These are phyloP conservation scores for Brotula barbata DNA, from an alignment of 2,797 vertebrate species.

Conservation along the genomic window DNA sequence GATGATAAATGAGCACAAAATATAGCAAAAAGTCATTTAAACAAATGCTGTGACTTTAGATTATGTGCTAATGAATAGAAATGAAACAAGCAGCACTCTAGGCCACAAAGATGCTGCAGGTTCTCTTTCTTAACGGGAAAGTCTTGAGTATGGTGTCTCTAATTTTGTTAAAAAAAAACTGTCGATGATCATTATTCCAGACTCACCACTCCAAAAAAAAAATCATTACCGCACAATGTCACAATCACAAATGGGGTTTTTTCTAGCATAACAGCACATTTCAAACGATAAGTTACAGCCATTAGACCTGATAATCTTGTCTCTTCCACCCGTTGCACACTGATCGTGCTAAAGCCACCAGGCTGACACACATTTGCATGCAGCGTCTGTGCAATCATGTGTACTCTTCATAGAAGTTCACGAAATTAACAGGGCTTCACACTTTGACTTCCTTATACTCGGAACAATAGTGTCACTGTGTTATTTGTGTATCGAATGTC, in stretches of 20 bases:
- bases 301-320: neutral
- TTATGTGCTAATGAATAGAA: neutral
- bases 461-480: neutral
- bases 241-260: too few relatives aligned
- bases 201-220: too few relatives aligned
- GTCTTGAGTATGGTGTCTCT: neutral
- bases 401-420: slow-evolving; percentile 21
- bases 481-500: neutral
- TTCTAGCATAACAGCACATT: too few relatives aligned
- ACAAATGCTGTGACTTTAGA: too few relatives aligned
- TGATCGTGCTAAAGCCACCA: slow-evolving; percentile 2
- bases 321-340: neutral
- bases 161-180: neutral
- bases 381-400: neutral
- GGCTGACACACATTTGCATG: slow-evolving; percentile 41
- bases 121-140: slow-evolving; percentile 8
- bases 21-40: too few relatives aligned
- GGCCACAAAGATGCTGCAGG: slow-evolving; percentile 7
- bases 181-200: too few relatives aligned
- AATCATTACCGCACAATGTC: too few relatives aligned
- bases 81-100: neutral
- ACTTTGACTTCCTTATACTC: slow-evolving; percentile 32
- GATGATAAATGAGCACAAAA: too few relatives aligned
- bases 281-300: neutral
- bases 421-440: neutral